A percentile compares a stretch with the other conserved stretches of the same genome.
These are phyloP conservation scores for Olivierus martensii DNA, from an alignment of 1,140 invertebrate genomes.

Conservation along the genomic window DNA sequence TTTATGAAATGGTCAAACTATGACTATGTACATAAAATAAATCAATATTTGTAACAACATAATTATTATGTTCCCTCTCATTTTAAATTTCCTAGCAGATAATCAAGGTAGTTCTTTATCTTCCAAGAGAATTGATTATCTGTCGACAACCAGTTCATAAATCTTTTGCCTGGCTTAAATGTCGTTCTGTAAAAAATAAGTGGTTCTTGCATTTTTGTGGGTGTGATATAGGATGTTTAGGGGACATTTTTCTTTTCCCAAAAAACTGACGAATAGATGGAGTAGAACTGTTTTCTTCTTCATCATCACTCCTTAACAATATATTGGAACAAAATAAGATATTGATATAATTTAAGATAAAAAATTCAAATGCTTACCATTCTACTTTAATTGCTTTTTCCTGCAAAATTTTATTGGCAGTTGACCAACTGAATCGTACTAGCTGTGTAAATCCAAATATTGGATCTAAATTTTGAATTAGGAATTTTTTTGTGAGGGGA, in stretches of 20 bases:
- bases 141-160: conserved; percentile 6
- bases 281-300: conserved; percentile 20
- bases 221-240: too few species aligned
- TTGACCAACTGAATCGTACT: conserved; percentile 98
- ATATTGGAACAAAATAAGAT: neutral
- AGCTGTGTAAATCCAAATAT: conserved; percentile 92
- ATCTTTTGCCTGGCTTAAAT: conserved; percentile 20
- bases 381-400: conserved; percentile 49
- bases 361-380: conserved; percentile 35
- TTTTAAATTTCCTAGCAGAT: too few species aligned
- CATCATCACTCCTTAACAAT: conserved; percentile 30
- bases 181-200: conserved; percentile 27
- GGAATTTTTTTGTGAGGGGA: conserved; percentile 86
- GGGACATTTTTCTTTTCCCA: conserved; percentile 18
- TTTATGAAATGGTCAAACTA: too few species aligned
- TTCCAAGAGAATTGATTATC: too few species aligned
- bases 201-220: conserved; percentile 23
- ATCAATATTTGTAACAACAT: too few species aligned
- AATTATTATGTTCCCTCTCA: too few species aligned
- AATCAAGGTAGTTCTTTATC: too few species aligned
- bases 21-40: too few species aligned
- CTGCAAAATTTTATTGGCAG: conserved; percentile 65
- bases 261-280: conserved; percentile 23
- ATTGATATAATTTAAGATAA: conserved; percentile 1
- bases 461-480: conserved; percentile 62